Base-by-base conservation (phyloP, 2,888 invertebrate species). In the Nowickia ferox region DNA sequence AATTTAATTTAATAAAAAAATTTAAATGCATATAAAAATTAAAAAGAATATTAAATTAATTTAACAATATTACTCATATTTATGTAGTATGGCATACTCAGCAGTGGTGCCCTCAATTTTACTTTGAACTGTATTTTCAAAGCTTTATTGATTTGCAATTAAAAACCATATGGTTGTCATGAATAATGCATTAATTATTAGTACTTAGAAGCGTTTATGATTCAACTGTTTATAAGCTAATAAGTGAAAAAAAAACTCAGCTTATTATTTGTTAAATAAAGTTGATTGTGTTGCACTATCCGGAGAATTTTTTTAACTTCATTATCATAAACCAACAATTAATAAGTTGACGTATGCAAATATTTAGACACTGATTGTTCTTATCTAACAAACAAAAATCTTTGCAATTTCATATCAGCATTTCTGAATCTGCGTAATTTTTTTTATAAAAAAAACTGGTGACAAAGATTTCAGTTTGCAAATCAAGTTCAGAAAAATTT, bases 181-280 rank as follows among this genome's bases (percentile, higher is more conserved):
- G 80, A 80, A 74, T 80, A 80, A 80, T 66, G 51, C 48, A 74
- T 66, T 66, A 48, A n/a, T 19, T 77, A 66, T 9, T n/a, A 9
- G 22, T 65, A 59, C 57, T 68, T 42, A 42, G 69, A 78, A 78
- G 61, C 4, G 22, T 17, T n/a, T 53, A 57, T 72, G 74, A 80
- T 17, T 80, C 74, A 80, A 66, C 59, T 66, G 19, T 57, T 48
- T 22, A 57, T 51, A 30, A 78, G 61, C n/a, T 30, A 69, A 53
- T 30, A 69, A 53, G 19, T 46, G 30, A 65, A 19, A 22, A 40
- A 17, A 63, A 71, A 71, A 57, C 19, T 3, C 13, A 71, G 40
- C 48, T 68, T 68, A 59, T 68, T 68, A 59, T 59, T 46, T 77
- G 17, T 57, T 68, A 30, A 46, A 57, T 63, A 63, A 53, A 22